Evolutionary conservation across 2,888 invertebrate genomes (phyloP).

Genomic region (Clanis bilineata): DNA sequence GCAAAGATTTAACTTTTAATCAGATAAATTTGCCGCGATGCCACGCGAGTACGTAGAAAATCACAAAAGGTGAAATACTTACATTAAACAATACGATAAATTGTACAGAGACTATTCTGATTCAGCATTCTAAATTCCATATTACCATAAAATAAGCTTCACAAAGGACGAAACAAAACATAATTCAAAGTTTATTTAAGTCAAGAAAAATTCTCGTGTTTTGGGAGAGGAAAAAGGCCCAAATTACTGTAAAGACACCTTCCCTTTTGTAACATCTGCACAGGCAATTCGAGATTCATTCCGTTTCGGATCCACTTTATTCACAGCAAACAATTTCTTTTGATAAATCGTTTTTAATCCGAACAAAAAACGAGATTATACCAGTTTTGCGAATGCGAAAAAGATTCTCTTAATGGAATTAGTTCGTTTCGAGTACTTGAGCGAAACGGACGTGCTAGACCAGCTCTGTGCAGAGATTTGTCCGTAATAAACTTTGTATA

Average conservation of each 20-base stretch:
- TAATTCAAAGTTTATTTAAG: slow-evolving; percentile 3
- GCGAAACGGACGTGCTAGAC: slow-evolving; percentile 18
- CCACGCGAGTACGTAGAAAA: background rate
- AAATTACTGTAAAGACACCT: slow-evolving; percentile 29
- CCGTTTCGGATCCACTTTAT: slow-evolving; percentile 37
- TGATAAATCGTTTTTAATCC: slow-evolving; percentile 52
- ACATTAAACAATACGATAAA: background rate
- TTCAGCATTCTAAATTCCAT: background rate
- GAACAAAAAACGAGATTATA: slow-evolving; percentile 44
- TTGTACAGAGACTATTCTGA: background rate
- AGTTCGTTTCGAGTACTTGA: slow-evolving; percentile 33
- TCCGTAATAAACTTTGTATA: background rate
- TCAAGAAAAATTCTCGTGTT: slow-evolving; percentile 2
- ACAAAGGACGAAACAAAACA: background rate
- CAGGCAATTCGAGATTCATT: slow-evolving; percentile 30
- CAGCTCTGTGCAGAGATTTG: background rate
- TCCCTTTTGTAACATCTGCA: slow-evolving; percentile 39
- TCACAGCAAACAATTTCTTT: slow-evolving; percentile 41
- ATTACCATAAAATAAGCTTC: background rate
- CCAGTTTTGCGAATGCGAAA: slow-evolving; percentile 32
- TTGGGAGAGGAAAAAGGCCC: slow-evolving; percentile 12
- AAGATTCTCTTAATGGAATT: slow-evolving; percentile 47
- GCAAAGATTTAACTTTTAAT: background rate
- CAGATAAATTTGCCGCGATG: too few relatives aligned
- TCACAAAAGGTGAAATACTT: background rate